Conservation (phyloP, 2,888 invertebrate species). For the Stenurella melanura region DNA sequence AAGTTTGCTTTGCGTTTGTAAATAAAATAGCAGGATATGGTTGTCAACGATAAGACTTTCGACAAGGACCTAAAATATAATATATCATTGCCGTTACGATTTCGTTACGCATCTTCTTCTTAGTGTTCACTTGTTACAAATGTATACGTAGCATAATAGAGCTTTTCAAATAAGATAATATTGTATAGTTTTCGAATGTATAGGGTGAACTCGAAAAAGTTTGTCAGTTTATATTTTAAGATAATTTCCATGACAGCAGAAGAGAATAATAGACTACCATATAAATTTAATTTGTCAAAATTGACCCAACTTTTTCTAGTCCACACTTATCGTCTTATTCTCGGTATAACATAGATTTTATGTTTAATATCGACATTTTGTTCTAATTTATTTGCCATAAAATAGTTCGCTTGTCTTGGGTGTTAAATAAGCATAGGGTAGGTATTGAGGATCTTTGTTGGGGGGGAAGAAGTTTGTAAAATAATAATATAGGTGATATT, state of each 20-base stretch:
- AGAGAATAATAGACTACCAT: no score
- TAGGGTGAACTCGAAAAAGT: neutral
- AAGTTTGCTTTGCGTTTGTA: no score
- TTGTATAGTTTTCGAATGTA: neutral
- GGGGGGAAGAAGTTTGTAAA: constrained; percentile 25
- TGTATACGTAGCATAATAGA: no score
- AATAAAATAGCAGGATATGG: no score
- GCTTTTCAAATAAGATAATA: neutral
- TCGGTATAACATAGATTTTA: constrained; percentile 19
- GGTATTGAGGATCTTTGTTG: constrained; percentile 23
- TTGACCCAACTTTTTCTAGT: neutral
- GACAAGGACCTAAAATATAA: no score
- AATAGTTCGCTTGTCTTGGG: constrained; percentile 24
- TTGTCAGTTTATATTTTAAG: neutral
- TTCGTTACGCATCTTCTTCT: neutral
- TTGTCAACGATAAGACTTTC: no score
- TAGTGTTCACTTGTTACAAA: neutral
- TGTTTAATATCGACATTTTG: constrained; percentile 31
- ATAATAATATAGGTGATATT: constrained; percentile 37
- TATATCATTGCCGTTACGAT: no score
- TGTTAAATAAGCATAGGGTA: constrained; percentile 6
- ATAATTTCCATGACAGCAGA: no score
- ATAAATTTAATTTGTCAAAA: neutral
- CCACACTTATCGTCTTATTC: neutral
- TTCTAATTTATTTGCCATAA: constrained; percentile 33